Conservation (phyloP, 2,113 vertebrate genomes). For the Pyxicephalus adspersus region DNA sequence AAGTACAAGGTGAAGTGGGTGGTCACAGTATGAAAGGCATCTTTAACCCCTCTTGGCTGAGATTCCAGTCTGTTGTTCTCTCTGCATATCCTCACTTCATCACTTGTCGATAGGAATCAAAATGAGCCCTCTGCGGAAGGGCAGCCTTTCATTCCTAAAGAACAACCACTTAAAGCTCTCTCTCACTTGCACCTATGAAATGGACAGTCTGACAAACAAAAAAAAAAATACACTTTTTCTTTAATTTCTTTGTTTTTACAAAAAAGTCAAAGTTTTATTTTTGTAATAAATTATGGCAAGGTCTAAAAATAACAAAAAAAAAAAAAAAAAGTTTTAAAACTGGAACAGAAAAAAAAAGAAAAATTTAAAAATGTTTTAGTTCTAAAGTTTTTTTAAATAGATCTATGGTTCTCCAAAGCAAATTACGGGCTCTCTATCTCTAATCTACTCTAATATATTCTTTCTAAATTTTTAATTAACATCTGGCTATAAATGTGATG, state of each 20-base stretch:
- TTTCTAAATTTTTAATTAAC: too few species aligned
- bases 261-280: too few species aligned
- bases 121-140: slow-evolving; percentile 38
- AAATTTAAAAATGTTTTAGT: too few species aligned
- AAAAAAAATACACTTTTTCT: neutral
- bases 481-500: too few species aligned
- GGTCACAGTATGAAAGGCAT: slow-evolving; percentile 65
- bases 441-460: too few species aligned
- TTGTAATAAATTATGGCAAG: too few species aligned
- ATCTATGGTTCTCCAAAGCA: too few species aligned
- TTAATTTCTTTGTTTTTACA: neutral
- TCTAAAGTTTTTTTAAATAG: too few species aligned
- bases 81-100: slow-evolving; percentile 62
- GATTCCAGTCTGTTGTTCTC: slow-evolving; percentile 65
- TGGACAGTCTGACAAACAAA: neutral
- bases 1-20: slow-evolving; percentile 67
- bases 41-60: slow-evolving; percentile 70
- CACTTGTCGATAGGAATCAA: slow-evolving; percentile 67
- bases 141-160: slow-evolving; percentile 56
- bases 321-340: too few species aligned
- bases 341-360: too few species aligned
- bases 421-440: too few species aligned
- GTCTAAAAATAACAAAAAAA: too few species aligned
- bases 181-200: slow-evolving; percentile 25
- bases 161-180: slow-evolving; percentile 34